Conservation (phyloP, 1,140 invertebrate species). For the Monomorium pharaonis region DNA sequence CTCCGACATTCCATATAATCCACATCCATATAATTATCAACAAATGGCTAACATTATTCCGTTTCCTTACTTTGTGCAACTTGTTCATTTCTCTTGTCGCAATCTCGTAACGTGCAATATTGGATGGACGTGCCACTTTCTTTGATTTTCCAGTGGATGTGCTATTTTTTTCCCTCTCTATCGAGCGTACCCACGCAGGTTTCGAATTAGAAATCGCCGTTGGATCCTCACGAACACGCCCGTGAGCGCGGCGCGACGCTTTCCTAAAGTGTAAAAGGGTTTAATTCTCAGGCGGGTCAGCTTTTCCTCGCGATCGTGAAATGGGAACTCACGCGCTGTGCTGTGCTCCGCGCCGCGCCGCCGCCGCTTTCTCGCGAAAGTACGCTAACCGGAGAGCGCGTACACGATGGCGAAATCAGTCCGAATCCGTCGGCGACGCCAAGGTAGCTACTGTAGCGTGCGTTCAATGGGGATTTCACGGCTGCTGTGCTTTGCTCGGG, state of each 20-base stretch:
- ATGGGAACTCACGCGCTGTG: not conserved
- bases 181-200: not conserved
- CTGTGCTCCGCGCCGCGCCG: not conserved
- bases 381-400: slow-evolving; percentile 32
- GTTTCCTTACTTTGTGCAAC: not conserved
- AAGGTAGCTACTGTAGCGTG: not conserved
- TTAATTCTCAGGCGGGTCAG: not conserved
- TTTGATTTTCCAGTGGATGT: not conserved
- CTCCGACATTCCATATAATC: too few species aligned
- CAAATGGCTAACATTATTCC: not conserved
- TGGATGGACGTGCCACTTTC: not conserved
- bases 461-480: slow-evolving; percentile 9
- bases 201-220: not conserved
- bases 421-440: slow-evolving; percentile 9
- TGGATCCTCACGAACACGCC: not conserved
- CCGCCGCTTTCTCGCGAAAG: slow-evolving; percentile 56
- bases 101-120: not conserved
- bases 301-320: slow-evolving; percentile 36
- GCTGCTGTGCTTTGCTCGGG: not conserved
- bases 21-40: not conserved
- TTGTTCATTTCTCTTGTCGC: not conserved
- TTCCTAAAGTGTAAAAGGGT: not conserved
- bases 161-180: not conserved
- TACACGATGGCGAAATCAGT: slow-evolving; percentile 31
- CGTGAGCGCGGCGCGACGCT: not conserved